Percentiles rank a stretch among this genome's conserved stretches.
phyloP scores from a whole-genome alignment of 2,888 invertebrate species.

The Danaus chrysippus region DNA sequence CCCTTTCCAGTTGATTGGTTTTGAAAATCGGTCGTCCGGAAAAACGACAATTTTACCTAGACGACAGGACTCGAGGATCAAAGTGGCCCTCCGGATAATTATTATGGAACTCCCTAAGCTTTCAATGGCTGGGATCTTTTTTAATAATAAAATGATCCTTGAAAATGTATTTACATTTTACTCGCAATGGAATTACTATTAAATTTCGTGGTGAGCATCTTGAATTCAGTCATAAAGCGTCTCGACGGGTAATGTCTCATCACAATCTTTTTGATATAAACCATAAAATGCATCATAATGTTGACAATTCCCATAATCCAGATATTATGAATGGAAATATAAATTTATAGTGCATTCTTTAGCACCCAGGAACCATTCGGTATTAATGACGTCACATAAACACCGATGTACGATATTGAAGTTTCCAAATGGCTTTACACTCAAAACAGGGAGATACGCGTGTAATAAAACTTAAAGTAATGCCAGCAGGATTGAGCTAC shows the following conservation, averaged over 20 bases:
- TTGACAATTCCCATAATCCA: conserved; percentile 41
- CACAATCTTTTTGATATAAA: conserved; percentile 34
- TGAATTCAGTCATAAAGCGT: too few species aligned
- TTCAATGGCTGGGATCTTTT: not conserved
- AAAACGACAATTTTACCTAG: not conserved
- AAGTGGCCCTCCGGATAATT: not conserved
- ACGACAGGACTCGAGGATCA: not conserved
- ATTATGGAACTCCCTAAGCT: not conserved
- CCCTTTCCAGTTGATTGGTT: not conserved
- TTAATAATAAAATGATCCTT: not conserved
- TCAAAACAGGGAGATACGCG: too few species aligned
- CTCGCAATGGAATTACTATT: too few species aligned
- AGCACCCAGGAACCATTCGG: conserved; percentile 36
- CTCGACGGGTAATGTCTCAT: conserved; percentile 5
- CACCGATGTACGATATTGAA: not conserved
- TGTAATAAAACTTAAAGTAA: too few species aligned
- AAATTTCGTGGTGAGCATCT: too few species aligned
- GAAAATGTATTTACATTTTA: too few species aligned
- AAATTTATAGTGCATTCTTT: conserved; percentile 45
- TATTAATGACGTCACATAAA: conserved; percentile 9
- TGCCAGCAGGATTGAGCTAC: not conserved
- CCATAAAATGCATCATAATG: conserved; percentile 39
- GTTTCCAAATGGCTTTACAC: not conserved
- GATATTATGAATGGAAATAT: conserved; percentile 53
- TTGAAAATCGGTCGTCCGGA: not conserved